phyloP scores from a whole-genome alignment of 2,797 vertebrate species.

The Valencia hispanica region DNA sequence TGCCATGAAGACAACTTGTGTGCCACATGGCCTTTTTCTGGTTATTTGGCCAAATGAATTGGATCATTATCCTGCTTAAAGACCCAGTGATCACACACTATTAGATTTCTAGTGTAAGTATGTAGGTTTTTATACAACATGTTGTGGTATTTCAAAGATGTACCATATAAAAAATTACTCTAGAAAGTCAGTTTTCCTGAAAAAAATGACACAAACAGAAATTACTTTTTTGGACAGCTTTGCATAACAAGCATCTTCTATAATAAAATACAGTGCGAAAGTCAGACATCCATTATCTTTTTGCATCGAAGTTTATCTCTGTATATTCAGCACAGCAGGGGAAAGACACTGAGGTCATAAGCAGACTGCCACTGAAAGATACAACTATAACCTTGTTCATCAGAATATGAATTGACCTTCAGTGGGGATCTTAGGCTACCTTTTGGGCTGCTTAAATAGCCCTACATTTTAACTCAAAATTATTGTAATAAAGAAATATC shows the following conservation, averaged over 20 bases:
- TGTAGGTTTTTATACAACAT: background rate
- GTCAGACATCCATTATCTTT: background rate
- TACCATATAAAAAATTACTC: background rate
- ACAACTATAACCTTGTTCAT: background rate
- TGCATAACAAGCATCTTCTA: background rate
- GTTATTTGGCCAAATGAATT: background rate
- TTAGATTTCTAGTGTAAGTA: background rate
- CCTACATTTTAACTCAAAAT: background rate
- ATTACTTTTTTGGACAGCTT: background rate
- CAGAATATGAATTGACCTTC: background rate
- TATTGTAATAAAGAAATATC: background rate
- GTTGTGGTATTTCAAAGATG: no score
- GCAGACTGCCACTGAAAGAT: background rate
- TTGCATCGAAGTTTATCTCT: background rate
- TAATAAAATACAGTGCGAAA: background rate
- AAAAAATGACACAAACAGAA: background rate
- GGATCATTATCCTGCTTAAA: background rate
- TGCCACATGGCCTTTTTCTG: background rate
- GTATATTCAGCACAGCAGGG: background rate
- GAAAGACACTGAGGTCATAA: background rate
- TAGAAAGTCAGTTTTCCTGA: background rate
- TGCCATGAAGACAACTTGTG: background rate
- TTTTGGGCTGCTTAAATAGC: no score
- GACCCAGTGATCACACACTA: background rate
- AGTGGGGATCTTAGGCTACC: background rate